A percentile compares a stretch with the other conserved stretches of the same genome.
Evolutionary conservation across 2,113 vertebrate species (phyloP).

Genomic region (Cranoglanis bouderius): DNA sequence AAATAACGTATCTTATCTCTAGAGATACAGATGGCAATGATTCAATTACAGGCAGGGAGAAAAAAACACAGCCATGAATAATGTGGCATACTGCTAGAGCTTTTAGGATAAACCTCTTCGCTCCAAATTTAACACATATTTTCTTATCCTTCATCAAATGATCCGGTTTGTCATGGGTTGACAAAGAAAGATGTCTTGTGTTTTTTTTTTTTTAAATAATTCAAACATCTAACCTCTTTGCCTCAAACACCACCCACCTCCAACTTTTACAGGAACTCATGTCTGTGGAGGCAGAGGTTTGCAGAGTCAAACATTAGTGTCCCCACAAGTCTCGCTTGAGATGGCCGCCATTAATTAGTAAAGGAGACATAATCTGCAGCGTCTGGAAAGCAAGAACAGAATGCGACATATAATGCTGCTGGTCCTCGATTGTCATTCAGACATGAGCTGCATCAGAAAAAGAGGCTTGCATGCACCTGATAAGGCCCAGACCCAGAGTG

Average conservation of each 20-base stretch:
- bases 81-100: constrained; percentile 39
- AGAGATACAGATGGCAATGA: constrained; percentile 71
- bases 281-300: constrained; percentile 58
- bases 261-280: constrained; percentile 14
- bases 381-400: constrained; percentile 91
- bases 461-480: constrained; percentile 90
- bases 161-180: constrained; percentile 38
- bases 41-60: constrained; percentile 65
- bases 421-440: constrained; percentile 97
- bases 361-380: constrained; percentile 94
- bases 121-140: constrained; percentile 43
- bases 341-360: constrained; percentile 92
- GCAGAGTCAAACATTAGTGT: constrained; percentile 79
- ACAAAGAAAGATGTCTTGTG: constrained; percentile 34
- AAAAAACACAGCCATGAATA: constrained; percentile 43
- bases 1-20: constrained; percentile 73
- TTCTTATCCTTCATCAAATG: constrained; percentile 45
- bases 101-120: constrained; percentile 52
- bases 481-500: constrained; percentile 89
- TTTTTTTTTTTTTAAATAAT: constrained; percentile 48
- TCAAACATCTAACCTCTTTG: constrained; percentile 47
- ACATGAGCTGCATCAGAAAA: constrained; percentile 84
- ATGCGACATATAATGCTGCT: constrained; percentile 88
- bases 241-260: constrained; percentile 35
- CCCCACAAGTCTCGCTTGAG: constrained; percentile 77